Evolutionary conservation across 2,113 vertebrate species (phyloP).

Genomic region (Barbus barbus): DNA sequence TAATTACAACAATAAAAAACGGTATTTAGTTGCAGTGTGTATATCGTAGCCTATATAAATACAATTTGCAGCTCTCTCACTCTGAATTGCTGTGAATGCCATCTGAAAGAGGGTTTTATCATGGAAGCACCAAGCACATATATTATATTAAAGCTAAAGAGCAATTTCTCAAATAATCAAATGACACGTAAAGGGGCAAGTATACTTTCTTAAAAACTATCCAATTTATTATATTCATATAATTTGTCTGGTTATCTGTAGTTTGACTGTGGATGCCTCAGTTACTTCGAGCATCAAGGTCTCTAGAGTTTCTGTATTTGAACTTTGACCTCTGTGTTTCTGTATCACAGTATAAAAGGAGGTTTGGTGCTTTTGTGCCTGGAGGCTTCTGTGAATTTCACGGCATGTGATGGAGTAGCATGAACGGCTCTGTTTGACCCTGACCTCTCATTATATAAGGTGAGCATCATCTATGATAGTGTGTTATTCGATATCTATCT

Average conservation of each 20-base stretch:
- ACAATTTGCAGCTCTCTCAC: background rate
- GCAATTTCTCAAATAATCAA: background rate
- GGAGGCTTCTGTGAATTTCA: background rate
- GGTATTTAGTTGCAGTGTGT: background rate
- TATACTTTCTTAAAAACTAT: background rate
- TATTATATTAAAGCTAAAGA: background rate
- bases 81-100: background rate
- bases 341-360: background rate
- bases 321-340: conserved; percentile 4
- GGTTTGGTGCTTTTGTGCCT: background rate
- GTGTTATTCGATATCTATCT: background rate
- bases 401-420: no score
- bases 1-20: background rate
- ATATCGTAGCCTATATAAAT: background rate
- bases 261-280: background rate
- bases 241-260: background rate
- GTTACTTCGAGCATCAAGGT: background rate
- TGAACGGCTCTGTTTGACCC: conserved; percentile 18
- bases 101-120: background rate
- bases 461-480: background rate
- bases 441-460: background rate
- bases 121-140: no score
- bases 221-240: background rate
- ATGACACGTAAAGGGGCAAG: background rate
- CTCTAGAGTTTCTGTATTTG: background rate